phyloP scores from a whole-genome alignment of 2,888 invertebrate species.

The Acrobasis suavella region DNA sequence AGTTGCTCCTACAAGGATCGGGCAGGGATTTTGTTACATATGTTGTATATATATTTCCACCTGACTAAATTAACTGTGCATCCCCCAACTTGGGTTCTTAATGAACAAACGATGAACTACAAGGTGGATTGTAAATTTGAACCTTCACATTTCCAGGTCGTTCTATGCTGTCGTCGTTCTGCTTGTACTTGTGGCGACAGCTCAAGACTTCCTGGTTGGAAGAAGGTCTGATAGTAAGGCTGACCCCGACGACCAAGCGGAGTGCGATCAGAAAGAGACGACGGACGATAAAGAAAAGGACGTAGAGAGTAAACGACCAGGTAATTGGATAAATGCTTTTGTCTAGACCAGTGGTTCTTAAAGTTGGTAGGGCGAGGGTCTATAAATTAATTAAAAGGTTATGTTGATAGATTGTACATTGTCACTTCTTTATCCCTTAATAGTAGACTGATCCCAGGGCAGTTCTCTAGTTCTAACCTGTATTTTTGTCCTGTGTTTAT shows the following conservation, averaged over 20 bases:
- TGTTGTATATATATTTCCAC: too few species aligned
- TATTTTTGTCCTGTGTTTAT: too few species aligned
- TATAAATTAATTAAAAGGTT: too few species aligned
- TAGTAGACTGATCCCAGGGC: too few species aligned
- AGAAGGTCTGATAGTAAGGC: constrained; percentile 35
- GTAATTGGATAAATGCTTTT: constrained; percentile 11
- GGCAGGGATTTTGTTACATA: too few species aligned
- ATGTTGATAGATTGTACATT: too few species aligned
- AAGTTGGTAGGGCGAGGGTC: not conserved
- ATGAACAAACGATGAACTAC: too few species aligned
- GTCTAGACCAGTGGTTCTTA: not conserved
- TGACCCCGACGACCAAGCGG: not conserved
- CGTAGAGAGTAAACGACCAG: constrained; percentile 43
- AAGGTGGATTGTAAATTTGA: not conserved
- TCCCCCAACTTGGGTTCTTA: too few species aligned
- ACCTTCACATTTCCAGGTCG: constrained; percentile 51
- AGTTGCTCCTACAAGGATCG: too few species aligned
- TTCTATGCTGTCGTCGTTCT: constrained; percentile 67
- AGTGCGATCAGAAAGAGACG: not conserved
- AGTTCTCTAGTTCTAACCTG: too few species aligned
- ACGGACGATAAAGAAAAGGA: constrained; percentile 38
- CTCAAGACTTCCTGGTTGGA: constrained; percentile 65
- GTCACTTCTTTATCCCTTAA: too few species aligned
- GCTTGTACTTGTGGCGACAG: constrained; percentile 69
- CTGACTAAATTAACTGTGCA: too few species aligned